Conservation (phyloP, 2,113 vertebrate genomes). For the Sus scrofa region T2T-Sscrofa CM000812.6:218622501-218623000, state of each 20-base stretch:
- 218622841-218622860: background rate
- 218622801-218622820: conserved; percentile 59
- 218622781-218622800: conserved; percentile 21
- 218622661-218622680: conserved; percentile 61
- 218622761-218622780: conserved; percentile 64
- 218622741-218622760: conserved; percentile 28
- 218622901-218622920: rapidly evolving
- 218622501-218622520: conserved; percentile 70
- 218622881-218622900: background rate
- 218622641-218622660: conserved; percentile 76
- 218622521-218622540: conserved; percentile 83
- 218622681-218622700: conserved; percentile 72
- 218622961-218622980: background rate
- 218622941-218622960: background rate
- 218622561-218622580: conserved; percentile 73
- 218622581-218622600: conserved; percentile 56
- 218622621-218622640: conserved; percentile 71
- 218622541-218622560: conserved; percentile 80
- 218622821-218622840: conserved; percentile 27
- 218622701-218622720: conserved; percentile 50
- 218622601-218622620: conserved; percentile 73
- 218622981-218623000: background rate
- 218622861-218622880: background rate
- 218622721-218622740: conserved; percentile 42
- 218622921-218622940: background rate